Evolutionary conservation across 2,113 vertebrate genomes (phyloP), one percentile per base, ranked within the genome.

Genomic region (Cololabis saira): DNA sequence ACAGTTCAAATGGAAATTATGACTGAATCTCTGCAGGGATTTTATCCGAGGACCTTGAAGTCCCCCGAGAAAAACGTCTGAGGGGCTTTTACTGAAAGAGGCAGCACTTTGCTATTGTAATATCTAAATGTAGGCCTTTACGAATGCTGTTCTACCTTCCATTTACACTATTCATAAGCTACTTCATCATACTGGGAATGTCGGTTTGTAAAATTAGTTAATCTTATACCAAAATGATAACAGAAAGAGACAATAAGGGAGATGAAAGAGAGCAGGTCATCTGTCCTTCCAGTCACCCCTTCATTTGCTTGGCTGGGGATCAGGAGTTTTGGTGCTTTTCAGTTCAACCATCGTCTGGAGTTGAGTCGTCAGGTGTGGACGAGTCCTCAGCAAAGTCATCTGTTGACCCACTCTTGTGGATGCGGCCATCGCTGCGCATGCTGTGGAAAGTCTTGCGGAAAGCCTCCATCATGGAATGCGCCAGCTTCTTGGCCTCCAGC

Each of bases 361-460:
- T 90, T 15, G 47, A 86, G 61, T 92, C 88, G 0, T 98, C 98
- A 0, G 96, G 95, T 48, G 94, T 95, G 80, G 95, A 94, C 10
- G 95, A 93, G 76, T 94, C 96, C 80, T 97, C 96, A 24, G 96
- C 95, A 17, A 94, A 93, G 86, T 98, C 96, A 56, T 97, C 94
- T 0, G 95, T 95, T 0, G 95, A 98, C 82, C 95, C 95, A 65
- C 95, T 94, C 81, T 96, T 96, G 91, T 98, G 96, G 89, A 99
- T 98, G 83, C 96, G 93, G 2, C 98, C 97, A 0, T 99, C 98
- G 0, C 95, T 97, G 89, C 95, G 96, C 97, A 99, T 99, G 90
- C 97, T 98, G 84, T 96, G 95, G 95, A 99, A 99, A 92, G 98
- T 99, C 92, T 98, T 98, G 92, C 90, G 97, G 92, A 99, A 99